Evolutionary conservation across 2,797 vertebrate genomes (phyloP), one percentile per base, ranked within the genome.

Genomic region (Gallinago stenura): DNA sequence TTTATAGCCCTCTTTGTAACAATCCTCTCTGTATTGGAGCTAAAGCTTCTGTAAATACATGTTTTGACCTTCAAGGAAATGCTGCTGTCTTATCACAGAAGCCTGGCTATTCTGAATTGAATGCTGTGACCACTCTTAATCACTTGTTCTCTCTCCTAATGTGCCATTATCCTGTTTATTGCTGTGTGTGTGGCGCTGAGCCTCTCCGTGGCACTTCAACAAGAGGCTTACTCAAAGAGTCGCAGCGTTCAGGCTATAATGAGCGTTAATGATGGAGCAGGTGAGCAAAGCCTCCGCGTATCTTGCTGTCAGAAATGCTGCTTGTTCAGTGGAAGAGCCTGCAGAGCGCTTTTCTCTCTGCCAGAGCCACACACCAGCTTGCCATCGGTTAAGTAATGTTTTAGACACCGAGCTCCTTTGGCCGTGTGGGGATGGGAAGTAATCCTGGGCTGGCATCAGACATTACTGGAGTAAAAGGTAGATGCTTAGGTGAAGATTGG

Each of bases 11-110:
- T 73, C 61, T 92, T 86, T 83, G 20, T 80, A 91, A 83, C 70
- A 25, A 25, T 62, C 13, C 37, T 82, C 31, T 95, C 69, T 54
- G 22, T 57, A 50, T 31, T 50, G 75, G 75, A 97, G 71, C 87
- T 92, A 76, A 94, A 89, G 83, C 89, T 76, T 89, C 83, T 90
- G 90, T 96, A 94, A 96, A 96, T 92, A 90, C 66, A 8, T 77
- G 68, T 87, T 96, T 87, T 96, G 92, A 94, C 94, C 94, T 95
- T 95, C 96, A 96, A 89, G 81, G 90, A 91, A 79, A 61, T 76
- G 65, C 9, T 66, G 54, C 50, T 94, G 81, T 79, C 58, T 71
- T 66, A 20, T 68, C 19, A 7, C 62, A 77, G 84, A 26, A 92
- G 76, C 89, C 85, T 84, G 85, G 54, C 69, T 76, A 28, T 82